Percentiles rank a stretch among this genome's conserved stretches.
phyloP scores from a whole-genome alignment of 2,113 vertebrate genomes.

The Calonectris borealis region DNA sequence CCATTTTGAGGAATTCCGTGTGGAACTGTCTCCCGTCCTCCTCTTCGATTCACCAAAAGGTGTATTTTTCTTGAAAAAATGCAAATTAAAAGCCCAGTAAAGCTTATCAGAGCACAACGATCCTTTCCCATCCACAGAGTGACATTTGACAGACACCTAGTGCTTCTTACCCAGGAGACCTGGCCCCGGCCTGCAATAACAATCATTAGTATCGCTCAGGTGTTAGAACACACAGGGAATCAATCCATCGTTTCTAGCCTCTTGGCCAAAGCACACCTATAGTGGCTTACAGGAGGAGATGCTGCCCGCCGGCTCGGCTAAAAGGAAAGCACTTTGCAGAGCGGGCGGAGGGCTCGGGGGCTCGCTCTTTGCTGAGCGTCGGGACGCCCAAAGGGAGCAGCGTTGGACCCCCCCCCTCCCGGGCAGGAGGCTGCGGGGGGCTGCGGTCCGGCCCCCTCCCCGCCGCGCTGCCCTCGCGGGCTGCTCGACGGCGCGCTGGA shows the following conservation, averaged over 20 bases:
- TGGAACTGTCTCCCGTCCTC: neutral
- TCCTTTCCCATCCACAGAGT: neutral
- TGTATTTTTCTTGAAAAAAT: neutral
- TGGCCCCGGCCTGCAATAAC: neutral
- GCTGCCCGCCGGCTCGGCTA: rapidly evolving
- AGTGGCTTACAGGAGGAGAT: neutral
- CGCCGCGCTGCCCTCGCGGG: too few species aligned
- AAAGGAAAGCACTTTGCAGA: neutral
- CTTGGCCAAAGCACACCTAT: neutral
- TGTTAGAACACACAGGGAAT: neutral
- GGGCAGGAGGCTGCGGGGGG: neutral
- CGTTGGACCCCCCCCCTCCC: rapidly evolving
- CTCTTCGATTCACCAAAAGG: neutral
- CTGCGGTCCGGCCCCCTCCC: neutral
- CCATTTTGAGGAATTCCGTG: neutral
- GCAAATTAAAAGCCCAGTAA: too few species aligned
- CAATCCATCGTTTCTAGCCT: neutral
- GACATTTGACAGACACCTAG: neutral
- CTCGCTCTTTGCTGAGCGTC: too few species aligned
- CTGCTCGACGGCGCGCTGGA: too few species aligned
- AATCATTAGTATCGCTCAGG: neutral
- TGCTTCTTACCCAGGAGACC: neutral
- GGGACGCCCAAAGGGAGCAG: neutral
- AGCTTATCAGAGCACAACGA: neutral
- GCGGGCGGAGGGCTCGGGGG: rapidly evolving